Evolutionary conservation across 1,140 invertebrate genomes (phyloP), one percentile per base, ranked within the genome.

Genomic region (Platyscapa corneri): DNA sequence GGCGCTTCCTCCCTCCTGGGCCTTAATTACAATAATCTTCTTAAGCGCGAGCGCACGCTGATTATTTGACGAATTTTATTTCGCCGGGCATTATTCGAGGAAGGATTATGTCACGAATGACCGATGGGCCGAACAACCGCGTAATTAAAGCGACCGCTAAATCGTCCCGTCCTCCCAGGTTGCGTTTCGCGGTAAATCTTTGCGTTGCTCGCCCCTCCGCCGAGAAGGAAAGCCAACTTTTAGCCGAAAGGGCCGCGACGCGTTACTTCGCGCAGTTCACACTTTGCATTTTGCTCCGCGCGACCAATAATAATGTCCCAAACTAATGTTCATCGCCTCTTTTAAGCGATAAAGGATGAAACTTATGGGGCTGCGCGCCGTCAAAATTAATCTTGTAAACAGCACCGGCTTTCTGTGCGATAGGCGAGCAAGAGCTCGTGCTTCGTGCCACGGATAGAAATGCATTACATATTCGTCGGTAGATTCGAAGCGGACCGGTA

Each of bases 371-470:
- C 76, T 37, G 20, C 34, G 34, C 6, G 16, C 76, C 65, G 84
- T 85, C 84, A 20, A 23, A 81, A 85, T 85, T 74, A 85, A 85
- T 85, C 79, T 85, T 67, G 77, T 46, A 60, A 80, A 72, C 65
- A 46, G 70, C 60, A 32, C 30, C 20, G 72, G n/a, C 34, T 82
- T 85, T 82, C 37, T 37, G 67, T 49, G 79, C 37, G 77, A 85
- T 85, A 80, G n/a, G n/a, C 46, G 70, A 53, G n/a, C 20, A n/a
- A 74, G 49, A 65, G 49, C 64, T 85, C 81, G 49, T 77, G 67
- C 16, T 74, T 85, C 81, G 49, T 77, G 67, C 16, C n/a, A 0
- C 16, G 37, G 42, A 77, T 72, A 84, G 64, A 70, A 84, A 79
- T 75, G 65, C 56, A 34, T 14, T n/a, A 64, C 32, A 46, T 56